Conservation (phyloP, 2,797 vertebrate genomes). For the Cetoscarus ocellatus region DNA sequence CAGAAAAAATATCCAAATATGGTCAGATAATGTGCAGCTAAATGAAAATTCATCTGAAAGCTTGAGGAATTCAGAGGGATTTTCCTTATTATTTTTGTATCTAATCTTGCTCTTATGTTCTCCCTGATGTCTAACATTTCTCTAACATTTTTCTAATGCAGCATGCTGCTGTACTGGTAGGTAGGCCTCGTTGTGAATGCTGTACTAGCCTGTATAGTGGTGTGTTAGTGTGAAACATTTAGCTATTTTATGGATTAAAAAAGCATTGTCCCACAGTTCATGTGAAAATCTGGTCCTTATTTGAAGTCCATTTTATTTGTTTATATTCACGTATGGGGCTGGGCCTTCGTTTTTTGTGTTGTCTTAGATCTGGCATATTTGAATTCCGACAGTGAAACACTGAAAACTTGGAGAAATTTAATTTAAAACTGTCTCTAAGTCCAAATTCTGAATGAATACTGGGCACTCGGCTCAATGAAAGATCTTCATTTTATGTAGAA, state of each 20-base stretch:
- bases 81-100: conserved; percentile 38
- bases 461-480: no score
- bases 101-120: conserved; percentile 57
- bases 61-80: conserved; percentile 27
- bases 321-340: neutral
- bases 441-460: neutral
- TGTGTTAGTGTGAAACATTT: conserved; percentile 66
- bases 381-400: neutral
- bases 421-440: neutral
- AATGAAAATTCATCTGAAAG: neutral
- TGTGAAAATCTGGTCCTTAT: conserved; percentile 12
- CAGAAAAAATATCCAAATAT: no score
- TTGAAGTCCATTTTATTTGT: conserved; percentile 2
- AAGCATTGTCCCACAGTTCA: conserved; percentile 48
- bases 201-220: conserved; percentile 74
- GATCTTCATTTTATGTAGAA: neutral
- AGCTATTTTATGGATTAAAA: conserved; percentile 33
- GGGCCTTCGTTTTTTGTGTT: conserved; percentile 24
- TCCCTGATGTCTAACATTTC: conserved; percentile 78
- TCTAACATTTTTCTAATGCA: conserved; percentile 84
- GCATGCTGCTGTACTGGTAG: conserved; percentile 91
- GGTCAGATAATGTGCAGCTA: no score
- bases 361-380: conserved; percentile 26
- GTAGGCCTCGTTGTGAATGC: conserved; percentile 78
- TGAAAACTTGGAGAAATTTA: neutral